Evolutionary conservation across 2,113 vertebrate species (phyloP), one percentile per base, ranked within the genome.

Genomic region (Prolemur simus): DNA sequence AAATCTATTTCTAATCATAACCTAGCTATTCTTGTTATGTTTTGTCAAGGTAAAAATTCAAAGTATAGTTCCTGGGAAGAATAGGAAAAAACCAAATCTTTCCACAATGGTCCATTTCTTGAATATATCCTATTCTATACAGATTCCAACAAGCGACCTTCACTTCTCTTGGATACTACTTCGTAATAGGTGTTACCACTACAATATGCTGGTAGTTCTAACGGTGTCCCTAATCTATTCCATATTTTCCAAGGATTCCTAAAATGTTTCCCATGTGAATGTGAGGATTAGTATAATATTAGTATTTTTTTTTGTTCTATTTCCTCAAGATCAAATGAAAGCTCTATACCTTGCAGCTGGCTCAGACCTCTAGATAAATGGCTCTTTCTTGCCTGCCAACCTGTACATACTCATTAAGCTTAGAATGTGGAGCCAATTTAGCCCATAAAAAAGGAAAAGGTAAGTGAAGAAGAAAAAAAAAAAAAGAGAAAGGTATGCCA

Each of bases 321-420:
- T 86, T 93, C 47, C 39, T 95, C 54, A 82, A 63, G 32, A 96
- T 96, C 54, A 96, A 97, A 91, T 25, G 8, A 87, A 96, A 96
- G 47, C n/a, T 89, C 60, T 89, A 20, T 64, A 66, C 42, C 18
- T 68, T 83, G 20, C 87, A 97, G 47, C 60, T 95, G 88, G 17
- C 60, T 95, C 60, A 83, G 18, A 21, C 17, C 27, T 81, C 32
- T 27, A 74, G 56, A 96, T 95, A 96, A 94, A 96, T 81, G 49
- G 32, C 20, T 93, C 69, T 80, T 95, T 93, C 71, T 91, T 86
- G 49, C 15, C 54, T 96, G 90, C 60, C 56, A 95, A 84, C 52
- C 37, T 91, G 69, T 39, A 91, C 37, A 49, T 77, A 82, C 20
- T 90, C 68, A 84, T 95, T 95, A 86, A 85, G 49, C 27, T 92